Evolutionary conservation across 2,888 invertebrate genomes (phyloP), one percentile per base, ranked within the genome.

Genomic region (Carterocephalus palaemon): DNA sequence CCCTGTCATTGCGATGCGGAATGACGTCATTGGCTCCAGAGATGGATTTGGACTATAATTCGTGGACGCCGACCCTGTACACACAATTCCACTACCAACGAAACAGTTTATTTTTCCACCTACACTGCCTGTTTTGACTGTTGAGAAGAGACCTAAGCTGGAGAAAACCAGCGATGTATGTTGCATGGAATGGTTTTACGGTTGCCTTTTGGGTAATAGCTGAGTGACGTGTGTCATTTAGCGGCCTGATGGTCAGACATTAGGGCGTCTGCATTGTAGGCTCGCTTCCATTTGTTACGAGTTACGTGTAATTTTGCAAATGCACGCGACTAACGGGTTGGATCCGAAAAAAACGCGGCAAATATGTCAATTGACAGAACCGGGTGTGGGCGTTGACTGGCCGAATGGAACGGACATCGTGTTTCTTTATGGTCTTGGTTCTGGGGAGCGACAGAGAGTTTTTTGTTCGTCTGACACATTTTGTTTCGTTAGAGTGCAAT

Each of bases 41-140:
- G 84, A 85, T 83, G 81, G 79, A 84, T 84, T 80, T 71, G 65
- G 67, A 70, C 81, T 73, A 84, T 85, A 81, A 84, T 83, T 83
- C 73, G 79, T 76, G 81, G 64, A 80, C 70, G 70, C 72, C 67
- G 65, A 59, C 54, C 68, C 43, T 38, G 28, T 45, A 81, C 69
- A 22, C 53, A 59, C 33, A 52, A 20, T 32, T 38, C 37, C 19
- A 43, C 37, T 29, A 6, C 6, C 16, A 34, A 24, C 36, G 29
- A 1, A 13, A n/a, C 4, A 16, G 16, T 1, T 2, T 2, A 16
- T 42, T 2, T 20, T 42, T 52, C 48, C 4, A 1, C n/a, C 47
- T 67, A 54, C 76, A 76, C 64, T 60, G 53, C 73, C 51, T 8
- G 12, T 4, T 61, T 1, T 1, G 9, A 22, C 22, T 0, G n/a